Base-by-base conservation (phyloP, 1,140 invertebrate genomes). In the Papilio machaon region DNA sequence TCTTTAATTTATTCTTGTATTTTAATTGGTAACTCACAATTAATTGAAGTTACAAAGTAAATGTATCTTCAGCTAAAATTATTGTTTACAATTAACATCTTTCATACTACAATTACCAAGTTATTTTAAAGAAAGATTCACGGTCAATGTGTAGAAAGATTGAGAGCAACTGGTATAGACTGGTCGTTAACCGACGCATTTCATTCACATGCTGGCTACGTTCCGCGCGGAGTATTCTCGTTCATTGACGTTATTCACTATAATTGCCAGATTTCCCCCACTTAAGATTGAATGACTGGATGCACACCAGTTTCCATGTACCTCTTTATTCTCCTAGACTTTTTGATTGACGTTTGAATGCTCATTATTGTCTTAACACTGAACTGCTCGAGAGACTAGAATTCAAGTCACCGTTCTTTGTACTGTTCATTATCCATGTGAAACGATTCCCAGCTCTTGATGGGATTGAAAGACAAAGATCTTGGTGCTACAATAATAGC, bases 251-350 rank as follows among this genome's bases (percentile, higher is more conserved):
- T 89, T 87, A 82, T 80, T 78, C 79, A 80, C 81, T 80, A 89
- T 92, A 94, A 92, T 92, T 91, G 87, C 88, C 82, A 87, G 83
- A 85, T 89, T 85, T 89, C 90, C 90, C 90, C 90, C 88, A 92
- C 91, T 87, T 82, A 54, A 76, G 81, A 78, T 82, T 86, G 82
- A 86, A 86, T 88, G 87, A 90, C 88, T 88, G 87, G 88, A 86
- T 85, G 83, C 84, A 83, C 85, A 84, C 83, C 84, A 83, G 82
- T 84, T 91, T 90, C 90, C 85, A 89, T 83, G 83, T 83, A 80
- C 64, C 86, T 80, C 84, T 87, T 82, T 84, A 85, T 85, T 85
- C 86, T 86, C 82, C 86, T 89, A 70, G 82, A 86, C 79, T 81
- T 81, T 83, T 81, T 89, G 90, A 92, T 88, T 91, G 88, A 85